These are phyloP conservation scores for Emys orbicularis DNA, from an alignment of 2,797 vertebrate genomes.

Conservation along the genomic window DNA sequence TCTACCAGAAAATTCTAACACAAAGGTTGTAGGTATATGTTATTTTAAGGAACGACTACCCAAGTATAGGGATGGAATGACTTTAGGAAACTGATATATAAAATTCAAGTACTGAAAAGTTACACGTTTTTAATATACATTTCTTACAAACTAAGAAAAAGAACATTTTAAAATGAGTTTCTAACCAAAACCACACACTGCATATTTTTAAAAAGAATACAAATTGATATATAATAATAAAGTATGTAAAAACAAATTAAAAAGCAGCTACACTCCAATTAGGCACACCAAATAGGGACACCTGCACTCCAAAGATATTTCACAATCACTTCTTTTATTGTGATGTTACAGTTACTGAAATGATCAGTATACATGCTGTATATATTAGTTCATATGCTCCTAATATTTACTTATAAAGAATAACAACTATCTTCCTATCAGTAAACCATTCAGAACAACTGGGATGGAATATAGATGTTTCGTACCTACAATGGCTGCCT, in stretches of 20 bases:
- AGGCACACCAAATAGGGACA: neutral
- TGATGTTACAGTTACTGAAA: neutral
- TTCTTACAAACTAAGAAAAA: neutral
- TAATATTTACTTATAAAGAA: neutral
- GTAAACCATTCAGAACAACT: neutral
- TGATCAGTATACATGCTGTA: neutral
- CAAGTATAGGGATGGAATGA: neutral
- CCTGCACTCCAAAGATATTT: neutral
- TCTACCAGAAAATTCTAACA: conserved; percentile 47
- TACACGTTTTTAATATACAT: neutral
- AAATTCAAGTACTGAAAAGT: neutral
- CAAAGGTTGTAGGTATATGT: conserved; percentile 33
- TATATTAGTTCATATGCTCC: neutral
- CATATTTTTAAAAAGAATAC: neutral
- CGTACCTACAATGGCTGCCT: neutral
- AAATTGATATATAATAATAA: neutral
- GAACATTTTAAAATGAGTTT: neutral
- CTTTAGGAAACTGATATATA: neutral
- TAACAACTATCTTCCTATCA: neutral
- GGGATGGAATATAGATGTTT: neutral
- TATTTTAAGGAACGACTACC: conserved; percentile 4
- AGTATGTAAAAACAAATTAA: neutral
- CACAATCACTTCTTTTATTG: neutral
- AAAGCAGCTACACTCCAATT: neutral
- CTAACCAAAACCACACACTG: rapidly evolving